A percentile compares a stretch with the other conserved stretches of the same genome.
Evolutionary conservation across 2,113 vertebrate species (phyloP).

Genomic region (Sigmodon hispidus): DNA sequence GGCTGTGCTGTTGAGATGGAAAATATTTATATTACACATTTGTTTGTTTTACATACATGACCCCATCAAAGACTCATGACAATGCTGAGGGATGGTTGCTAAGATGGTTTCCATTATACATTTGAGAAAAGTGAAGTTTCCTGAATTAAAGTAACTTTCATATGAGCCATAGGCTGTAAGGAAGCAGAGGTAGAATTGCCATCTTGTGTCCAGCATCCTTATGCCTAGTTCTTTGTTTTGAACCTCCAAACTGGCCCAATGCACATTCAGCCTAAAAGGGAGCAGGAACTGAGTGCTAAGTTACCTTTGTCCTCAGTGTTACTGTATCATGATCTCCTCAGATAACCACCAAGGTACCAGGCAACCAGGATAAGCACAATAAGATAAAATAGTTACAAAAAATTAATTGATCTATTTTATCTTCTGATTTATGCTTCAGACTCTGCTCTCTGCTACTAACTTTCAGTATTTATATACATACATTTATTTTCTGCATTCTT

Average conservation of each 20-base stretch:
- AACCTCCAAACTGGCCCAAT: fast-evolving
- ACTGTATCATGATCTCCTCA: background rate
- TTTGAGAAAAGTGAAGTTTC: background rate
- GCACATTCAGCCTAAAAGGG: fast-evolving
- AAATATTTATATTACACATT: background rate
- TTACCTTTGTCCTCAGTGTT: background rate
- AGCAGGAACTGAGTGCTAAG: background rate
- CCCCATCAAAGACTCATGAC: background rate
- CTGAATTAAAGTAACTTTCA: background rate
- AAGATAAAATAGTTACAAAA: slow-evolving; percentile 24
- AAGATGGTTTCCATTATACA: background rate
- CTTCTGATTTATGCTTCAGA: slow-evolving; percentile 43
- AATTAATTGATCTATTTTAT: slow-evolving; percentile 8
- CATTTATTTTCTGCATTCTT: slow-evolving; percentile 19
- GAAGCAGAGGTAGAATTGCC: background rate
- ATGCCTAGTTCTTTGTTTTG: background rate
- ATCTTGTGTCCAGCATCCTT: background rate
- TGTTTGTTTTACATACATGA: background rate
- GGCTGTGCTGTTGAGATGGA: background rate
- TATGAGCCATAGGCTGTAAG: background rate
- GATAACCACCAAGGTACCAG: background rate
- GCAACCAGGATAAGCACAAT: background rate
- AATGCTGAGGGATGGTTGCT: background rate
- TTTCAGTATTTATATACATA: background rate
- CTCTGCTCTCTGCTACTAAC: background rate